Base-by-base conservation (phyloP, 1,140 invertebrate genomes). In the Liolophura sinensis region DNA sequence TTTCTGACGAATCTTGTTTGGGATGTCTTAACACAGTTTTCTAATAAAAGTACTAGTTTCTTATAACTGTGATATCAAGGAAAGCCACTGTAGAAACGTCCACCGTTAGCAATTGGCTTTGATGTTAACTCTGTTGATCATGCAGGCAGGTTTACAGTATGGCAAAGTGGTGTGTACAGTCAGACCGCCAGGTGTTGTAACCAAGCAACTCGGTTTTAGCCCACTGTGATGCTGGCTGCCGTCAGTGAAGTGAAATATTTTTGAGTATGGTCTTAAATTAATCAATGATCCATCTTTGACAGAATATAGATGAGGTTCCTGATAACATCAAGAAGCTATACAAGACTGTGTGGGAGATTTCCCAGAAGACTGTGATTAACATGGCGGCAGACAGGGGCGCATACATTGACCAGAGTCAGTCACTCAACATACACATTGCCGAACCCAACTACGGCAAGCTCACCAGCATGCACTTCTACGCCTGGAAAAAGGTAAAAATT, bases 341-440 rank as follows among this genome's bases (percentile, higher is more conserved):
- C 82, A 97, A 97, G 86, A 99, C 97, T 4, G 96, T 98, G 0
- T 99, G 97, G 98, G 98, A 99, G 86, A 95, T 99, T 61, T 91
- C 94, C 0, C 96, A 99, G 66, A 97, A 96, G 81, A 89, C 89
- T 6, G 90, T 98, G 1, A 90, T 99, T 47, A 90, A 98, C 83
- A 99, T 99, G 97, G 95, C 97, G 27, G 96, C 95, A 3, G 98
- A 99, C 85, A 88, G 97, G 72, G 96, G 94, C 9, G 95, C 97
- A 9, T 99, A 94, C 79, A 99, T 99, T 80, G 97, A 99, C 86
- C 98, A 99, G 85, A 97, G 94, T 71, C 97, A 99, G 82, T 97
- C 95, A 0, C 88, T 99, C 65, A 99, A 99, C 82, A 91, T 99
- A 70, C 95, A 99, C 79, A 94, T 99, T 61, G 95, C 93, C 12